Evolutionary conservation across 2,797 vertebrate species (phyloP), one percentile per base, ranked within the genome.

Genomic region (Toxotes lorentzi): DNA sequence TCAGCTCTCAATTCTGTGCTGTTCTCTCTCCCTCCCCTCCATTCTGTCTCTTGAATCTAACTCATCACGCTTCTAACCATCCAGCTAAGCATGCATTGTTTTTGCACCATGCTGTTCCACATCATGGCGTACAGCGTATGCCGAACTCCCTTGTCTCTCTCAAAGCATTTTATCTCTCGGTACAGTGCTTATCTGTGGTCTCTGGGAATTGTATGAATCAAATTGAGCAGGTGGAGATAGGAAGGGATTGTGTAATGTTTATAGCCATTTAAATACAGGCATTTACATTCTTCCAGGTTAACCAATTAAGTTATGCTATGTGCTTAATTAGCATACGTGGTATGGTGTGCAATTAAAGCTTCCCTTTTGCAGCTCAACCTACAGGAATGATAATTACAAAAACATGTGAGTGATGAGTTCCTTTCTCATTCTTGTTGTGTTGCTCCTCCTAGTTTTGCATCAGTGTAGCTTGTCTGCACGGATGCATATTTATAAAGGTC

Each of bases 141-240:
- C 41, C 61, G 35, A 61, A 66, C 38, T 53, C 81, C 69, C 53
- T 51, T 1, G 19, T 70, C 47, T 76, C 53, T 30, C 64, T 68
- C 7, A 0, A 17, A 67, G 67, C 5, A 2, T 64, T 76, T 76
- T 70, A 70, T 84, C 73, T 74, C 70, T 63, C 17, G 4, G 12
- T 56, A 41, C 66, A 45, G 17, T 17, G 78, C 59, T 86, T 70
- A 72, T 85, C 69, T 72, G 11, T 6, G 0, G 27, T 72, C 65
- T 75, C 53, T 75, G 75, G 82, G 82, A 82, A 82, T 82, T 77
- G 73, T 53, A 30, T 34, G 21, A 54, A 57, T 69, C 74, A 73
- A 73, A 76, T 76, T 72, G 76, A 74, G 70, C 68, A 75, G 72
- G 73, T 76, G 74, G 75, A 70, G 71, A 82, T 64, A n/a, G 66